Evolutionary conservation across 92 coral and sea anemone species (phyloP).

Genomic region (Siderastrea siderea): DNA sequence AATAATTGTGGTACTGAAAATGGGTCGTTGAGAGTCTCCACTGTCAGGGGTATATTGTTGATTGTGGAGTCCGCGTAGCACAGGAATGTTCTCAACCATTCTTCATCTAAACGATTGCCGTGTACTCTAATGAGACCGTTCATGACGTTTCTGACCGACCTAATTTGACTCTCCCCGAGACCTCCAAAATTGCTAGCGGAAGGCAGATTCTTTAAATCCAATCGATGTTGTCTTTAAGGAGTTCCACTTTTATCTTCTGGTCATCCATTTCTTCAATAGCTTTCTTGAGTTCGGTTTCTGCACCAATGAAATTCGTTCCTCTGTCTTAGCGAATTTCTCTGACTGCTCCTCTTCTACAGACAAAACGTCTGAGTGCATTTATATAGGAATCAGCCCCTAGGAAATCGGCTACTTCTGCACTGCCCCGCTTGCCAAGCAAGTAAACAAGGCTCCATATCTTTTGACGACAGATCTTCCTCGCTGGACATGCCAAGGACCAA

Average conservation of each 20-base stretch:
- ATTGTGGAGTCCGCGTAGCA: conserved; percentile 66
- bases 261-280: conserved; percentile 62
- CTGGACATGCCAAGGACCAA: conserved; percentile 72
- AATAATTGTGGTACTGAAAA: conserved; percentile 55
- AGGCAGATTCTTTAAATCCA: conserved; percentile 63
- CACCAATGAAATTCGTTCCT: conserved; percentile 71
- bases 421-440: conserved; percentile 62
- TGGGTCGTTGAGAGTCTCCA: conserved; percentile 64
- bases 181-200: conserved; percentile 65
- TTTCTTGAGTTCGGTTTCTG: conserved; percentile 57
- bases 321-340: conserved; percentile 53
- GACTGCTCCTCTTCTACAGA: conserved; percentile 52
- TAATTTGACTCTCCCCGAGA: conserved; percentile 66
- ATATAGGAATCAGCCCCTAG: conserved; percentile 57
- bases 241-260: conserved; percentile 49
- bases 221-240: conserved; percentile 50
- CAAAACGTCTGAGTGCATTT: conserved; percentile 60
- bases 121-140: conserved; percentile 54
- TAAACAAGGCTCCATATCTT: conserved; percentile 68
- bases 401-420: conserved; percentile 67
- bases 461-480: conserved; percentile 62
- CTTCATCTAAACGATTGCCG: conserved; percentile 39
- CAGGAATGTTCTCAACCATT: conserved; percentile 43
- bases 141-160: conserved; percentile 60
- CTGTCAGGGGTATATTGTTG: conserved; percentile 66